Conservation (phyloP, 2,113 vertebrate genomes). For the Clinocottus analis region DNA sequence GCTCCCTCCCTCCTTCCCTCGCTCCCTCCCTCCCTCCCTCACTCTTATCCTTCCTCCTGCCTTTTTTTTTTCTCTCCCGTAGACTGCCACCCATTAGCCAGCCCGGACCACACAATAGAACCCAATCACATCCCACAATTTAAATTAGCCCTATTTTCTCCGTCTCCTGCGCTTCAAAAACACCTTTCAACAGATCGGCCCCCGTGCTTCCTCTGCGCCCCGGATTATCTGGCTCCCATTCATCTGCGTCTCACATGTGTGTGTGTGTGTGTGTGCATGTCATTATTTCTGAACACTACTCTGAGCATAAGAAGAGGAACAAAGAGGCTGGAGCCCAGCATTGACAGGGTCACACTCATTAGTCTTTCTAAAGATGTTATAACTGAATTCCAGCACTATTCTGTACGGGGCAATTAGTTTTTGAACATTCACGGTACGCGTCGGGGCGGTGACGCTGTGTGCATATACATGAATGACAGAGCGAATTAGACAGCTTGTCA, state of each 20-base stretch:
- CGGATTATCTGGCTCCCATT: conserved; percentile 47
- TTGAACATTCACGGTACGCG: conserved; percentile 28
- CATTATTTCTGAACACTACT: conserved; percentile 49
- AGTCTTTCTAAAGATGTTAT: conserved; percentile 45
- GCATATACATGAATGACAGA: conserved; percentile 41
- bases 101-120: conserved; percentile 60
- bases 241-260: conserved; percentile 8
- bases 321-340: conserved; percentile 31
- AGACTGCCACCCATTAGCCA: conserved; percentile 63
- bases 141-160: conserved; percentile 65
- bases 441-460: conserved; percentile 6
- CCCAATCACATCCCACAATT: conserved; percentile 65
- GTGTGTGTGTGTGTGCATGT: conserved; percentile 1
- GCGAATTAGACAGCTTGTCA: conserved; percentile 58
- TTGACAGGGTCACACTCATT: conserved; percentile 65
- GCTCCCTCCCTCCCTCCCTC: conserved; percentile 14
- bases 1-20: conserved; percentile 16
- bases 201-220: conserved; percentile 8
- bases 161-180: conserved; percentile 36
- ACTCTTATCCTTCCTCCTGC: conserved; percentile 51
- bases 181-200: conserved; percentile 35
- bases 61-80: conserved; percentile 19
- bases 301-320: conserved; percentile 27
- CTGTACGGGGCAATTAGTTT: conserved; percentile 55
- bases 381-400: conserved; percentile 55